Base-by-base conservation (phyloP, 2,888 invertebrate species). In the Mechanitis messenoides region DNA sequence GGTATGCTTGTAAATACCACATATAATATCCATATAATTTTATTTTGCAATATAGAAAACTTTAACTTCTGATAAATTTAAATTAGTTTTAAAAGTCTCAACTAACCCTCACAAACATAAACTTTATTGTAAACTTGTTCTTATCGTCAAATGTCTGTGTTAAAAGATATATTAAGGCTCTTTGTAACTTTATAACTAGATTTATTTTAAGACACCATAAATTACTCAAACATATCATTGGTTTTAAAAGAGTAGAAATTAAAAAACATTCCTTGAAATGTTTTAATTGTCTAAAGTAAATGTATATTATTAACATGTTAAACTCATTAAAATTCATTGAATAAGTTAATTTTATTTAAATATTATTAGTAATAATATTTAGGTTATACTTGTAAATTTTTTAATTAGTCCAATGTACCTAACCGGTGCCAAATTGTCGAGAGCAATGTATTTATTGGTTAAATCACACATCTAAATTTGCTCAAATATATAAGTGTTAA, bases 61-160 rank as follows among this genome's bases (percentile, higher is more conserved):
- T 6, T 35, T 35, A 35, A 35, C 35, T 2, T 35, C 35, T 35
- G 35, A 35, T 5, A 35, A 5, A 35, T 2, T 35, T 6, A 47
- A n/a, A 47, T 20, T n/a, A 50, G 31, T 4, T 50, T 7, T n/a
- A 31, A 50, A 20, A 20, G 3, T 9, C 7, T 31, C 28, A 9
- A 50, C 50, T 64, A 64, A 64, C 61, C 42, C 60, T 33, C 67
- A 66, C 68, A 67, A 68, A 68, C 61, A 11, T 35, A 28, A 33
- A 33, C 31, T 31, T 50, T n/a, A 50, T 45, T 68, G 60, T 67
- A 64, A 60, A 63, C 57, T 58, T 60, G 46, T 77, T 78, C 73
- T 72, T 77, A 79, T 85, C 85, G 85, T 85, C 85, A 85, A 85
- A 83, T 78, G 80, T 83, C 85, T 85, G 85, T 85, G 85, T 84